phyloP scores from a whole-genome alignment of 1,140 invertebrate species.

The Drosophila oshimai region DNA sequence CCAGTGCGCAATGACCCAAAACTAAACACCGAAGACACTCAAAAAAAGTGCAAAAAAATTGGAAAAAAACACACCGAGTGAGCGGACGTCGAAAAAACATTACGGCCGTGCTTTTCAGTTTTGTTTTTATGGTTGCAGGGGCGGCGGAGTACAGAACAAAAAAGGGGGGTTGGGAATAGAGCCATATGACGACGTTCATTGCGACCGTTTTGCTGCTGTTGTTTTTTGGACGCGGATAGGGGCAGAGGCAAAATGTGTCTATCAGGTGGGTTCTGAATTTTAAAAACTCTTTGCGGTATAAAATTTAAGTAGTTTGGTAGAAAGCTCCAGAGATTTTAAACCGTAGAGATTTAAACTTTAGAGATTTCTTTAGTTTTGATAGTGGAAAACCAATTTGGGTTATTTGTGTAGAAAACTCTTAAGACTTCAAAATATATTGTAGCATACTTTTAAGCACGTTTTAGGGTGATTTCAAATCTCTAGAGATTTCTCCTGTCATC shows the following conservation, averaged over 20 bases:
- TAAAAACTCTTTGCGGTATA: not conserved
- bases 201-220: conserved; percentile 21
- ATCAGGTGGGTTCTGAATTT: not conserved
- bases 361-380: no score
- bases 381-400: no score
- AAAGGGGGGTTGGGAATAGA: conserved; percentile 4
- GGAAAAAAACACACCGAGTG: not conserved
- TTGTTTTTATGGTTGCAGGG: conserved; percentile 41
- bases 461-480: no score
- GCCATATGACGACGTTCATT: conserved; percentile 49
- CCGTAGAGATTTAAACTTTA: no score
- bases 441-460: no score
- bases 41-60: conserved; percentile 15
- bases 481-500: no score
- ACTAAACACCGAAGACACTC: conserved; percentile 64
- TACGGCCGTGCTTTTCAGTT: conserved; percentile 50
- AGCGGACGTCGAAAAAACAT: conserved; percentile 54
- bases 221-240: not conserved
- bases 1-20: conserved; percentile 78
- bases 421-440: no score
- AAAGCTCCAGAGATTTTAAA: no score
- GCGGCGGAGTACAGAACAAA: not conserved
- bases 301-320: no score
- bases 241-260: not conserved
- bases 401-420: no score